Evolutionary conservation across 1,140 invertebrate species (phyloP).

Genomic region (Ectropis grisescens): DNA sequence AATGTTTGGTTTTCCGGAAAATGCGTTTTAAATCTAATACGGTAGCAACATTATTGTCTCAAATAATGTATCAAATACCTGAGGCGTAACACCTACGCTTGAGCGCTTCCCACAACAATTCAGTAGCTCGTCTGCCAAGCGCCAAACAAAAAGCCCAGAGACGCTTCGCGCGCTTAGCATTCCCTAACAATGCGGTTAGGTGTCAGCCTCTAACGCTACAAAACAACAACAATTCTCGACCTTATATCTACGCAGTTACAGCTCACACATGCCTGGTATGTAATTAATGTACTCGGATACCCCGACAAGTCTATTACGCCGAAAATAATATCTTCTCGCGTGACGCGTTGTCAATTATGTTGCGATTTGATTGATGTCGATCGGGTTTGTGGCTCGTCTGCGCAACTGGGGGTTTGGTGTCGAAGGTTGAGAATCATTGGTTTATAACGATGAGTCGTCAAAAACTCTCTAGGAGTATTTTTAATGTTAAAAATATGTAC

Average conservation of each 20-base stretch:
- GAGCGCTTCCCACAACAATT: too few relatives aligned
- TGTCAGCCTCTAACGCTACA: conserved; percentile 19
- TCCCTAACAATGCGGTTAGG: conserved; percentile 37
- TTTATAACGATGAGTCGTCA: too few relatives aligned
- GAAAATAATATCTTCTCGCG: conserved; percentile 46
- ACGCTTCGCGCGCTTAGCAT: conserved; percentile 20
- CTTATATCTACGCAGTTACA: conserved; percentile 1
- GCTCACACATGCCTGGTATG: conserved; percentile 3
- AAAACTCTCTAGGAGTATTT: too few relatives aligned
- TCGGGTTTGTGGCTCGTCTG: not conserved
- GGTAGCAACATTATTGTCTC: too few relatives aligned
- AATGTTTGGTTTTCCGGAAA: too few relatives aligned
- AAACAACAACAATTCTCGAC: not conserved
- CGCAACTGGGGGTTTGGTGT: too few relatives aligned
- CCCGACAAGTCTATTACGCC: conserved; percentile 41
- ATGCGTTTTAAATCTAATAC: too few relatives aligned
- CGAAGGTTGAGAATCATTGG: too few relatives aligned
- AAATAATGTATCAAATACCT: too few relatives aligned
- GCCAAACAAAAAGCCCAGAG: conserved; percentile 8
- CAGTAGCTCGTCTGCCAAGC: too few relatives aligned
- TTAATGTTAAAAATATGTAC: too few relatives aligned
- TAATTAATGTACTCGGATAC: conserved; percentile 46
- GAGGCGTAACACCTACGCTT: too few relatives aligned
- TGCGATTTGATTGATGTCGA: conserved; percentile 23
- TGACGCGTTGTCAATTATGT: conserved; percentile 29